phyloP scores from a whole-genome alignment of 2,888 invertebrate species.

The Troilus luridus region DNA sequence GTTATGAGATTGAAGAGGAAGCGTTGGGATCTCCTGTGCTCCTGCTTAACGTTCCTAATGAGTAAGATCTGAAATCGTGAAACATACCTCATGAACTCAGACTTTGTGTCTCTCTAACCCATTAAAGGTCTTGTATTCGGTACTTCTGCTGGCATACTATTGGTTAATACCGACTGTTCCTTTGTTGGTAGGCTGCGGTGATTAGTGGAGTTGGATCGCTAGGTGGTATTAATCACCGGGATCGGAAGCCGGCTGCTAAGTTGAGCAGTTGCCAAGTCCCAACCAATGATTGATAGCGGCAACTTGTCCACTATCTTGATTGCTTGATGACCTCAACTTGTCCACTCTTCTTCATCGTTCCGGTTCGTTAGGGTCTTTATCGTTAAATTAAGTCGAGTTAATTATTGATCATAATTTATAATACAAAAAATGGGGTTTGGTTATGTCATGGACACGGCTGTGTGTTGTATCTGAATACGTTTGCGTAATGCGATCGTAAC shows the following conservation, averaged over 20 bases:
- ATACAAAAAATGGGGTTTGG: too few species aligned
- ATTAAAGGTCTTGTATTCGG: too few species aligned
- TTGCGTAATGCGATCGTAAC: too few species aligned
- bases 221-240: slow-evolving; percentile 8
- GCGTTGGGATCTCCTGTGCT: too few species aligned
- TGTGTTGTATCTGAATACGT: too few species aligned
- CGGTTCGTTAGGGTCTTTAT: neutral
- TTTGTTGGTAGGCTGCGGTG: neutral
- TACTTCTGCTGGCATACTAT: neutral
- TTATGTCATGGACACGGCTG: too few species aligned
- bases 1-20: too few species aligned
- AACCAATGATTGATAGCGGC: neutral
- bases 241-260: neutral
- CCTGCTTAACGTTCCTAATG: too few species aligned
- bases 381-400: neutral
- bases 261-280: slow-evolving; percentile 28
- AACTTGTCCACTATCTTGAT: slow-evolving; percentile 5
- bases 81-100: neutral
- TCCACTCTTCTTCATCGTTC: neutral
- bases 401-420: too few species aligned
- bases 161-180: neutral
- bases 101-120: too few species aligned
- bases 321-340: neutral
- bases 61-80: too few species aligned
- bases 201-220: neutral